These are phyloP conservation scores for Sipha maydis DNA, from an alignment of 2,888 invertebrate genomes.

Conservation along the genomic window DNA sequence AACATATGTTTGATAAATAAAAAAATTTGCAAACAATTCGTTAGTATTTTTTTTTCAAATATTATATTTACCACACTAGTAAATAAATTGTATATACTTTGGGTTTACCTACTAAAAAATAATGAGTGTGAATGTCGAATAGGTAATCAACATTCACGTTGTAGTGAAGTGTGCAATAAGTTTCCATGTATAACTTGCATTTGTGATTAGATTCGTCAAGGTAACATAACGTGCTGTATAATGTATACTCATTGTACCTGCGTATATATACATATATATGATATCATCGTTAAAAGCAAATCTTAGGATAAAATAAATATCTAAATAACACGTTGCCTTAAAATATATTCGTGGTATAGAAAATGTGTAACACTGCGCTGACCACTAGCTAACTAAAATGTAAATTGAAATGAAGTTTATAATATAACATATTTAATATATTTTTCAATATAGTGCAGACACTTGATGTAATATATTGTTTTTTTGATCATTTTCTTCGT, in stretches of 20 bases:
- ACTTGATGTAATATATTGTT: background rate
- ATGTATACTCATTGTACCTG: background rate
- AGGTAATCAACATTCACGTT: background rate
- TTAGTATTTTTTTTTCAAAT: background rate
- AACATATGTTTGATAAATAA: background rate
- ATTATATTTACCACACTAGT: background rate
- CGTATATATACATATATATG: too few relatives aligned
- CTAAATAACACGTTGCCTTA: background rate
- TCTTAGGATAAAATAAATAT: background rate
- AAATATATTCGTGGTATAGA: background rate
- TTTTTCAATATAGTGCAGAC: too few relatives aligned
- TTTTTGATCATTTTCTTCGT: background rate
- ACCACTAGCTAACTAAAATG: background rate
- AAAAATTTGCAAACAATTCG: background rate
- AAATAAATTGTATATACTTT: background rate
- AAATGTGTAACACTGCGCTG: background rate
- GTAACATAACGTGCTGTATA: slow-evolving; percentile 4
- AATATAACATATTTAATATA: too few relatives aligned
- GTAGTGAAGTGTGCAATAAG: background rate
- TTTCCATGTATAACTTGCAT: background rate
- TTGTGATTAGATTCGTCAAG: slow-evolving; percentile 34
- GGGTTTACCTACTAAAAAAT: background rate
- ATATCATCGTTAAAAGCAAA: background rate
- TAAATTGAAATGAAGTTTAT: background rate
- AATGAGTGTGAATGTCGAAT: background rate